phyloP scores from a whole-genome alignment of 2,113 vertebrate species.

The Thalassarche chlororhynchos region DNA sequence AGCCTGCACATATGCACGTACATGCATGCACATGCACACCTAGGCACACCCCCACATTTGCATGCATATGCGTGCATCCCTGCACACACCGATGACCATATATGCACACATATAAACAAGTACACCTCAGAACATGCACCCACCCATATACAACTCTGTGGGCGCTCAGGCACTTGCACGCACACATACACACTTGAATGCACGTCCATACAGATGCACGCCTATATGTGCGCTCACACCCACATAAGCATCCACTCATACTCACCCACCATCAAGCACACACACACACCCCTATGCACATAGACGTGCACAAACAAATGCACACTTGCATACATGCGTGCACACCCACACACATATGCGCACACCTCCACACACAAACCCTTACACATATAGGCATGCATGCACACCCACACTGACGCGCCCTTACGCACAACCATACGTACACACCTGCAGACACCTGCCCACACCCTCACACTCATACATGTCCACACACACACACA shows the following conservation, averaged over 20 bases:
- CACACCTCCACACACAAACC: too few relatives aligned
- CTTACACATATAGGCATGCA: rapidly evolving
- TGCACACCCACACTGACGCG: background rate
- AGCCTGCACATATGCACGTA: too few relatives aligned
- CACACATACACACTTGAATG: too few relatives aligned
- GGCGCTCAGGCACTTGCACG: background rate
- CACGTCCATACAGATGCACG: too few relatives aligned
- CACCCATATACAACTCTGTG: background rate
- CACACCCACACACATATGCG: background rate
- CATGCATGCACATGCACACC: too few relatives aligned
- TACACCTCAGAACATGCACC: background rate
- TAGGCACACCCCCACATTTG: background rate
- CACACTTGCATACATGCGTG: rapidly evolving
- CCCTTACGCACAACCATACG: too few relatives aligned
- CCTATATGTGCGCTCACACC: background rate
- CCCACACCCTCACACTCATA: background rate
- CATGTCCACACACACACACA: rapidly evolving
- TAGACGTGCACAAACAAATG: background rate
- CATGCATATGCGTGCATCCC: background rate
- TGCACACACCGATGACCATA: rapidly evolving
- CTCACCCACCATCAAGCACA: background rate
- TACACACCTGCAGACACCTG: background rate
- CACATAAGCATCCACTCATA: background rate
- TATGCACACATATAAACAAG: background rate
- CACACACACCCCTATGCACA: rapidly evolving